Base-by-base conservation (phyloP, 1,140 invertebrate species). In the Macrobrachium nipponense region DNA sequence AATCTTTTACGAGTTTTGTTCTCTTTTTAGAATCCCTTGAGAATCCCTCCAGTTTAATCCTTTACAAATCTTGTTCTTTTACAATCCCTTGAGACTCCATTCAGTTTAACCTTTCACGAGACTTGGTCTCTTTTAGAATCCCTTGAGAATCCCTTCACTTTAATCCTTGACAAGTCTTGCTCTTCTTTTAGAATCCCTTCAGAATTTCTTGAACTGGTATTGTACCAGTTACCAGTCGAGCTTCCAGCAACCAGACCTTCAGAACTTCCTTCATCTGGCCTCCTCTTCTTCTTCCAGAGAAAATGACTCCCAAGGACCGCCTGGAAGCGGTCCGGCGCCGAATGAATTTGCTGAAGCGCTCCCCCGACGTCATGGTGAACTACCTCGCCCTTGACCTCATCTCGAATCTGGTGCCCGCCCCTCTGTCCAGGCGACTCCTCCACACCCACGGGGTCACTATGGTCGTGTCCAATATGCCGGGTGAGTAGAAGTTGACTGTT, bases 371-470 rank as follows among this genome's bases (percentile, higher is more conserved):
- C 10, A 20, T 73, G 70, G 84, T 80, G 27, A 86, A 86, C 60
- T 86, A 80, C 27, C 2, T 76, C 8, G 77, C 68, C 4, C 70
- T 86, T 3, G 61, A 75, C 60, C 62, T 86, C 2, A 58, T 86
- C 8, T n/a, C 66, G 27, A 86, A 80, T 61, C 70, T 86, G 27
- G 27, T 86, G 36, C 84, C 84, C 0, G 43, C 66, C 14, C 68
- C 77, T 15, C 43, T 86, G 8, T 77, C 84, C 23, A 59, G 84
- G 5, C 77, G 84, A 0, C 66, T 72, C 58, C 78, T 86, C 27
- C 23, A 61, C 36, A 86, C 84, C 18, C 84, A 86, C 43, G 84
- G 84, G 8, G 84, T 86, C 43, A 86, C 84, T 12, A 73, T 86
- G 60, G 84, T 86, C 1, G 77, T 68, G 15, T 86, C 84, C 23